Evolutionary conservation across 2,797 vertebrate genomes (phyloP).

Genomic region (Sebastolobus altivelis): DNA sequence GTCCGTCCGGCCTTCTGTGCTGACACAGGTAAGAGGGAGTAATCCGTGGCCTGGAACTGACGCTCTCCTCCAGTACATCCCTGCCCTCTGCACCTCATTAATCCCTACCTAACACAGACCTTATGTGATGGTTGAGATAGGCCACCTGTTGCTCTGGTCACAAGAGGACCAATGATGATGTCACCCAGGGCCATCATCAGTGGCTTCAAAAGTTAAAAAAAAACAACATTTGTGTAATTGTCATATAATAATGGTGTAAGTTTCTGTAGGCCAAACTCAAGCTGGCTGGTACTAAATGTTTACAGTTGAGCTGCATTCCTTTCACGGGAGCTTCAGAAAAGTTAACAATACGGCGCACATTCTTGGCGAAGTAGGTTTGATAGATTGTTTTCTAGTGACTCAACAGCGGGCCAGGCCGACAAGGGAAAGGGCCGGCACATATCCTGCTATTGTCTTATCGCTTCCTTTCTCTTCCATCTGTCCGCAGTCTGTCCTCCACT

Average conservation of each 20-base stretch:
- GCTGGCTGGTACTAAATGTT: conserved; percentile 25
- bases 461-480: conserved; percentile 80
- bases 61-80: conserved; percentile 66
- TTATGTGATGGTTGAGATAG: conserved; percentile 69
- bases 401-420: conserved; percentile 45
- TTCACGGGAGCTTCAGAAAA: conserved; percentile 35
- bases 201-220: background rate
- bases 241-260: background rate
- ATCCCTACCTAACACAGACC: conserved; percentile 74
- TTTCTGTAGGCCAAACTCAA: background rate
- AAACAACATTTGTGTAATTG: background rate
- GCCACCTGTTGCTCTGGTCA: conserved; percentile 76
- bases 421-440: conserved; percentile 63
- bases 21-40: conserved; percentile 80
- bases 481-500: conserved; percentile 71
- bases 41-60: conserved; percentile 79
- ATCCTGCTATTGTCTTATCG: conserved; percentile 78
- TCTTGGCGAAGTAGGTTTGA: conserved; percentile 42
- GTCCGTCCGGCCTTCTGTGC: conserved; percentile 61
- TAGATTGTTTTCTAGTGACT: conserved; percentile 61
- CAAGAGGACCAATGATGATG: conserved; percentile 15
- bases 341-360: conserved; percentile 28
- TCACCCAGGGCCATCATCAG: conserved; percentile 28
- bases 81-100: conserved; percentile 74
- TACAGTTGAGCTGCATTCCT: conserved; percentile 48